A percentile compares a stretch with the other conserved stretches of the same genome.
Conservation (phyloP, 2,113 vertebrate species). For the Esox niger region DNA sequence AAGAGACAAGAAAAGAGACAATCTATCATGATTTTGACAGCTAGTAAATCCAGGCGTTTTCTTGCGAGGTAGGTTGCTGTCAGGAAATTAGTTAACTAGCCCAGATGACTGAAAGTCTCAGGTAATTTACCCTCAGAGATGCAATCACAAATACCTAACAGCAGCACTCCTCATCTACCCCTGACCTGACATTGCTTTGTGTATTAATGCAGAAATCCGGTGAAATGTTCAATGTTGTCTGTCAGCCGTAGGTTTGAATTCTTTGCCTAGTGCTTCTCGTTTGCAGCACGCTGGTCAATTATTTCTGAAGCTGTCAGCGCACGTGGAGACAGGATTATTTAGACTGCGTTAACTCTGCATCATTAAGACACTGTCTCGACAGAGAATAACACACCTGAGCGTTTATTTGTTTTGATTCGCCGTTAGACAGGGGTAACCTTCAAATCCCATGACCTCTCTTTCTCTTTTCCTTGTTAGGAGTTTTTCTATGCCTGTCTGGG, state of each 20-base stretch:
- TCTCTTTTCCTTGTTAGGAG: constrained; percentile 51
- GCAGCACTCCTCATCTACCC: constrained; percentile 63
- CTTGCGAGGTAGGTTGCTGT: constrained; percentile 58
- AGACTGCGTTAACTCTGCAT: constrained; percentile 80
- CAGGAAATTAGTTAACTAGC: constrained; percentile 77
- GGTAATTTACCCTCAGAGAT: constrained; percentile 76
- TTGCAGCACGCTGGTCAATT: constrained; percentile 80
- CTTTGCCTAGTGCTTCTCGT: constrained; percentile 75
- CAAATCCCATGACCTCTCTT: constrained; percentile 67
- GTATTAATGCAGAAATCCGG: constrained; percentile 74
- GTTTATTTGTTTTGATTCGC: constrained; percentile 75
- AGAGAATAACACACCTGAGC: constrained; percentile 67
- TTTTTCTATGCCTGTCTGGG: constrained; percentile 35
- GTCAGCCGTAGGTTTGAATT: constrained; percentile 79
- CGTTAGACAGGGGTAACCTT: constrained; percentile 65
- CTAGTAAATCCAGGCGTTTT: constrained; percentile 63
- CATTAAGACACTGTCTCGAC: constrained; percentile 74
- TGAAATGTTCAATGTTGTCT: constrained; percentile 79
- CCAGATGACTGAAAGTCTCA: constrained; percentile 67
- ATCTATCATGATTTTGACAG: constrained; percentile 68
- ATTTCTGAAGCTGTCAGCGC: constrained; percentile 79
- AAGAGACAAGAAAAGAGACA: constrained; percentile 41
- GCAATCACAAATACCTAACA: constrained; percentile 71
- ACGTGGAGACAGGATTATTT: constrained; percentile 76
- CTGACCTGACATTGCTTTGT: constrained; percentile 78